Evolutionary conservation across 2,888 invertebrate species (phyloP).

Genomic region (Hylaea fasciaria): DNA sequence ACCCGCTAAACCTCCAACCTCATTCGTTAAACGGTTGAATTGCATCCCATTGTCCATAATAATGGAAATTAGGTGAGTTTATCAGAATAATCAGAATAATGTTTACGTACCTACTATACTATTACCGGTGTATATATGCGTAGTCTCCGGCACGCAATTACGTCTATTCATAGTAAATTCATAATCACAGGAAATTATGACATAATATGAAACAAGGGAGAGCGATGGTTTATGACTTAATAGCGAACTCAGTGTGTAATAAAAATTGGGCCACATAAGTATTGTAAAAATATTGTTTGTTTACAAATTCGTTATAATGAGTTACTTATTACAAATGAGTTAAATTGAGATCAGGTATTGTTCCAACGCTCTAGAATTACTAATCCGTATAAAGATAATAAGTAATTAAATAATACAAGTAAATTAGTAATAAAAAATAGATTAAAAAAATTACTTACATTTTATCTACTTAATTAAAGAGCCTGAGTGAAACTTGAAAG

Average conservation of each 20-base stretch:
- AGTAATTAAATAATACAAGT: no score
- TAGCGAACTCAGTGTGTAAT: conserved; percentile 10
- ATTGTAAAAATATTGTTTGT: no score
- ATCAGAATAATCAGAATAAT: no score
- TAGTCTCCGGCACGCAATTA: conserved; percentile 24
- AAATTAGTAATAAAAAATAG: no score
- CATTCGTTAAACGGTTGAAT: conserved; percentile 52
- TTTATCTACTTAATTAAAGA: no score
- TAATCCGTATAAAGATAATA: no score
- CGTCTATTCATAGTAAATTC: conserved; percentile 44
- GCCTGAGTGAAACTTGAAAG: background rate
- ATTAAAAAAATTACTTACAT: no score
- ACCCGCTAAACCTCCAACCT: conserved; percentile 43
- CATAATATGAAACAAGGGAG: conserved; percentile 51
- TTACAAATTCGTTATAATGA: no score
- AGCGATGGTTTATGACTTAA: conserved; percentile 44
- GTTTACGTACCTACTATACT: background rate
- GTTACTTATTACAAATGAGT: no score
- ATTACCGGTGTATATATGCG: background rate
- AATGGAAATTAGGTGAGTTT: conserved; percentile 55
- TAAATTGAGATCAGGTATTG: no score
- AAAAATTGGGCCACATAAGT: no score
- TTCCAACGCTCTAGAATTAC: no score
- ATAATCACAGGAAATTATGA: conserved; percentile 61
- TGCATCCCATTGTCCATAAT: conserved; percentile 55